phyloP scores from a whole-genome alignment of 2,888 invertebrate genomes.

The Acleris cristana region DNA sequence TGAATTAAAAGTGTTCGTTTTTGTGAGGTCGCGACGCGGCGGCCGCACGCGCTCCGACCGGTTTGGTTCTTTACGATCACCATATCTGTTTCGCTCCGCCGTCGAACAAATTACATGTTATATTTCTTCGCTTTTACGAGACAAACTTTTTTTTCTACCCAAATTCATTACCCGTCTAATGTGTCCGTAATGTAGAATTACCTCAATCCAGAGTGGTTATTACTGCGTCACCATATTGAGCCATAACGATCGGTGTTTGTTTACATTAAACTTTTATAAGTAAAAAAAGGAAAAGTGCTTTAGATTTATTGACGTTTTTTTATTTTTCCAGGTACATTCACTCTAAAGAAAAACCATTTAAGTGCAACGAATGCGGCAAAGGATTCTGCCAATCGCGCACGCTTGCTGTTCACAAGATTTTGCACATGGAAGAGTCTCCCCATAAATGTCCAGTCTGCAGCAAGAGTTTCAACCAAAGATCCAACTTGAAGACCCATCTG shows the following conservation, averaged over 20 bases:
- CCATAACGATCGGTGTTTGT: conserved; percentile 58
- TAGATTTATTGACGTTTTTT: conserved; percentile 43
- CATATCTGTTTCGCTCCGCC: conserved; percentile 80
- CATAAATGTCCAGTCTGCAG: conserved; percentile 96
- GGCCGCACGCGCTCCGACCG: conserved; percentile 80
- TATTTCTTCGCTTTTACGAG: conserved; percentile 83
- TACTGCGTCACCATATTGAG: conserved; percentile 58
- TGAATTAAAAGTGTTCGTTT: conserved; percentile 77
- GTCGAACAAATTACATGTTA: conserved; percentile 82
- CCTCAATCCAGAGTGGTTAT: conserved; percentile 61
- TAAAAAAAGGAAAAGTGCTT: conserved; percentile 56
- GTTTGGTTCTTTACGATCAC: conserved; percentile 81
- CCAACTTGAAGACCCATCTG: conserved; percentile 95
- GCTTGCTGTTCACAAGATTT: conserved; percentile 96
- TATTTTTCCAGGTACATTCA: conserved; percentile 94
- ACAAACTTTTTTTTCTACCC: conserved; percentile 64
- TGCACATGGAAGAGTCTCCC: conserved; percentile 96
- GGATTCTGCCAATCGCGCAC: conserved; percentile 99
- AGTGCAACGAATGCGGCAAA: conserved; percentile 97
- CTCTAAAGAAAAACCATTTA: conserved; percentile 99
- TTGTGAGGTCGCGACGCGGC: conserved; percentile 79
- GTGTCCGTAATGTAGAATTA: conserved; percentile 63
- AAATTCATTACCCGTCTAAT: conserved; percentile 72
- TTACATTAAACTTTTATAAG: conserved; percentile 51
- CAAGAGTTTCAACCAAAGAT: conserved; percentile 95